Base-by-base conservation (phyloP, 2,797 vertebrate genomes). In the Cynodonichthys magdalenae region DNA sequence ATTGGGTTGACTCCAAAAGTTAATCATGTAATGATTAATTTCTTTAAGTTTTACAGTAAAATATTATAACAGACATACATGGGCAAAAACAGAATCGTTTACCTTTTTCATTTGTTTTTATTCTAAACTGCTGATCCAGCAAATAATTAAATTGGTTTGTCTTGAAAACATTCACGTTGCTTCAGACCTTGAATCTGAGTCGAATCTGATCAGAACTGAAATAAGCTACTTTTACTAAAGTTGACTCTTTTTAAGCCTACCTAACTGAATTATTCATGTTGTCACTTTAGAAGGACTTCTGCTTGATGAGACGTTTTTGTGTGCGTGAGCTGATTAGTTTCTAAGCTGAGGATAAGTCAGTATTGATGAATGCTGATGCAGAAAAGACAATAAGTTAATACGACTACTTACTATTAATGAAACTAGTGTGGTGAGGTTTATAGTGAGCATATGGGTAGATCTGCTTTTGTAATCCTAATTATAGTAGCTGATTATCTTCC, bases 401-500 rank as follows among this genome's bases (percentile, higher is more conserved):
- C 39, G 55, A 56, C 63, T 60, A 39, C 59, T 72, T 56, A 54
- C 44, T 63, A 65, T n/a, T 59, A 53, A 59, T n/a, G 12, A 52
- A 60, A 41, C 41, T 34, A 52, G 24, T 46, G 44, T 3, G 65
- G 64, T 36, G 17, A 53, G 36, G 31, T 59, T 70, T 67, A 31
- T 29, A 53, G 50, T 55, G 52, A 68, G 52, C 77, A 81, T 83
- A 71, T 78, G 81, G 75, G 56, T 64, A 61, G 50, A 75, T 80
- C 69, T 75, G 71, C 62, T 19, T 77, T 74, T 70, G 55, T 10
- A 51, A 27, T 41, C 17, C 28, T 50, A 8, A 2, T 31, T 70
- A 62, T 34, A 49, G 61, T 75, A 77, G 78, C 63, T 70, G 18
- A 6, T 85, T 77, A 84, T 83, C 75, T 71, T 58, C 55, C 55